Evolutionary conservation across 2,797 vertebrate genomes (phyloP).

Genomic region (Acridotheres tristis): DNA sequence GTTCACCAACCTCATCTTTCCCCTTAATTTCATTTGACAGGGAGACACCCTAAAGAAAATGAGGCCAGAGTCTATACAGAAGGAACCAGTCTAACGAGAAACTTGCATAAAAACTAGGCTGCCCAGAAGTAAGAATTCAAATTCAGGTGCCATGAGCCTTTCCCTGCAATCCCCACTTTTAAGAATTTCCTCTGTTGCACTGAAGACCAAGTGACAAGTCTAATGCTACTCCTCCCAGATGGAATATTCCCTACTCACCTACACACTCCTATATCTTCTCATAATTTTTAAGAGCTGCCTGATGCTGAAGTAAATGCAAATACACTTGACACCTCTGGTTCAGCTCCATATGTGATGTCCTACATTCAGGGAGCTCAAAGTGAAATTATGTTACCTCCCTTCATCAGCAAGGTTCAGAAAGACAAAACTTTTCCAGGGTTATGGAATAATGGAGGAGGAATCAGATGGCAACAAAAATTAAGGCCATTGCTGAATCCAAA

Average conservation of each 20-base stretch:
- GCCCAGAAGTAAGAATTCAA: neutral
- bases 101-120: neutral
- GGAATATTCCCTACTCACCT: neutral
- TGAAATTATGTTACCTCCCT: neutral
- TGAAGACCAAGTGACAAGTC: neutral
- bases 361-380: slow-evolving; percentile 20
- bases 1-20: neutral
- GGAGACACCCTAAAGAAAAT: neutral
- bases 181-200: neutral
- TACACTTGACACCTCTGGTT: neutral
- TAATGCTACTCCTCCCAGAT: neutral
- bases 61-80: neutral
- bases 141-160: neutral
- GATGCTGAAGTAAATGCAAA: neutral
- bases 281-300: neutral
- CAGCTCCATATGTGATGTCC: slow-evolving; percentile 26
- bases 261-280: neutral
- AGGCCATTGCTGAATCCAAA: neutral
- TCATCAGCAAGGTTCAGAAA: neutral
- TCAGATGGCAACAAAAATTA: neutral
- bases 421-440: neutral
- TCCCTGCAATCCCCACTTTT: neutral
- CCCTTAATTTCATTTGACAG: neutral
- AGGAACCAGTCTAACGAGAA: neutral
- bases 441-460: neutral